phyloP scores from a whole-genome alignment of 2,797 vertebrate species.

The Pagetopsis macropterus region DNA sequence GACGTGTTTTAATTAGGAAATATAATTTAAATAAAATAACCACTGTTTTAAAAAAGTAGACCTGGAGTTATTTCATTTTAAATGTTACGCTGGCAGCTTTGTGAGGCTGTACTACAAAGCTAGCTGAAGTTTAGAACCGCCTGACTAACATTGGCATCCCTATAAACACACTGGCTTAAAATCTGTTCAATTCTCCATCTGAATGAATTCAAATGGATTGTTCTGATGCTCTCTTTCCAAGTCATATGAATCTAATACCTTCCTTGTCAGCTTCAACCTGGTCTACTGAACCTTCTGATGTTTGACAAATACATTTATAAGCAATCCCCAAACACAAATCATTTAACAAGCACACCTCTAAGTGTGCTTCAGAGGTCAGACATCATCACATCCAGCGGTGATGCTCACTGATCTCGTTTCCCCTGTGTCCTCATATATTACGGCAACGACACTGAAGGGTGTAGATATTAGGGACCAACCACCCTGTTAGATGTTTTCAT shows the following conservation, averaged over 20 bases:
- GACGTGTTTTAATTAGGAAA: no score
- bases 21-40: no score
- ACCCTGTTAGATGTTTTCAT: slow-evolving; percentile 33
- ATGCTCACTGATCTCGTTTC: slow-evolving; percentile 16
- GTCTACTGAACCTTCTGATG: slow-evolving; percentile 1
- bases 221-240: neutral
- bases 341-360: slow-evolving; percentile 3
- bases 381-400: slow-evolving; percentile 13
- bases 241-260: neutral
- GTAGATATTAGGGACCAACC: slow-evolving; percentile 18
- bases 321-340: slow-evolving; percentile 8
- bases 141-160: no score
- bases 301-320: slow-evolving; percentile 20
- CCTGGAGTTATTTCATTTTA: neutral
- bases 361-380: slow-evolving; percentile 12
- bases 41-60: neutral
- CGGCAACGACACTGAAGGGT: slow-evolving; percentile 28
- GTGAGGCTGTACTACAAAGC: neutral
- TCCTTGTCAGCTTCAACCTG: neutral
- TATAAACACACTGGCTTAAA: no score
- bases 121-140: neutral
- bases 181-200: no score
- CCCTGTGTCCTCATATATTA: slow-evolving; percentile 34
- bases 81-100: neutral
- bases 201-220: neutral